Evolutionary conservation across 37 sponge, comb jelly and placozoan genomes (phyloP), one percentile per base, ranked within the genome.

Genomic region (Mnemiopsis leidyi): DNA sequence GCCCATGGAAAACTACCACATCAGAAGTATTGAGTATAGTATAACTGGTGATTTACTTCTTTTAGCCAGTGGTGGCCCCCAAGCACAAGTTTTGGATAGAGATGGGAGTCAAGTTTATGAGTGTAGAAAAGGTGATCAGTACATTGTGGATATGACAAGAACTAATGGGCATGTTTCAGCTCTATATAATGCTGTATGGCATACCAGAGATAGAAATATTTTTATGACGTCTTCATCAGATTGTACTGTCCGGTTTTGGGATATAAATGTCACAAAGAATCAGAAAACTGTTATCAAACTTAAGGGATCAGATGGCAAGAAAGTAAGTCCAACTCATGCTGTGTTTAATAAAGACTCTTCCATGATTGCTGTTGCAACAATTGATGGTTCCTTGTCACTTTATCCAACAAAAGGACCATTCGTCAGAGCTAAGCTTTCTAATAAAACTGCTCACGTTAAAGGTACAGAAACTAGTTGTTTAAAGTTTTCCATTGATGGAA

Each of bases 131-230:
- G 99, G 99, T 35, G 96, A 97, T 94, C 96, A 95, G 83, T 98
- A 98, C 92, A 94, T 96, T 23, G 29, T 93, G 24, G 96, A 98
- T 93, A 98, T 98, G 99, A 85, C 95, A 18, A 94, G 94, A 76
- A 98, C 99, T n/a, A 95, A 95, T 93, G 98, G 97, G 21, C 99
- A 98, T 69, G 93, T 97, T 23, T 95, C 97, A 33, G 94, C 95
- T 93, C 30, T 98, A 38, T 94, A 95, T 73, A 94, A 90, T 93
- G 96, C 96, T 23, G 94, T 94, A 26, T 98, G 97, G 97, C 95
- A 97, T 93, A 96, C 99, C 9, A 94, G 79, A 69, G 92, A 93
- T 29, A 97, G 93, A 69, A 96, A 96, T 16, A 90, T 93, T 33
- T 96, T 97, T 28, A 82, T 96, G 40, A 97, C 96, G 23, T 97